Evolutionary conservation across 1,140 invertebrate genomes (phyloP).

Genomic region (Medauroidea extradentata): DNA sequence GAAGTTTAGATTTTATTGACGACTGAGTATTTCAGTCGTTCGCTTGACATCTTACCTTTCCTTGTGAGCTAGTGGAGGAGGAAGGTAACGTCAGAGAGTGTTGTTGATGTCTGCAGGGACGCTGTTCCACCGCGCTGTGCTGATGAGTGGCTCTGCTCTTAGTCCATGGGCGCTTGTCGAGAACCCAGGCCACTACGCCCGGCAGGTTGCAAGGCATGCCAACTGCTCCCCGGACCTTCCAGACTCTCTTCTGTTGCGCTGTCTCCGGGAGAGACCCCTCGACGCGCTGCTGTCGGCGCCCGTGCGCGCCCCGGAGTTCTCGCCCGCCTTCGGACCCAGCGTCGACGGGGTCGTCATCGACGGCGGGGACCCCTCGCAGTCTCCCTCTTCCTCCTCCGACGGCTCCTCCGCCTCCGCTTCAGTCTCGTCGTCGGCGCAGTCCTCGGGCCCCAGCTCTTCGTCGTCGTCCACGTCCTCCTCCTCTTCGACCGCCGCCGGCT

Average conservation of each 20-base stretch:
- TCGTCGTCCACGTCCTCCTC: not conserved
- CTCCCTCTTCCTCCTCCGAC: not conserved
- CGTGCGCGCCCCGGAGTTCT: slow-evolving; percentile 63
- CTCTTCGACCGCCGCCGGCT: slow-evolving; percentile 40
- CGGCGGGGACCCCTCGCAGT: slow-evolving; percentile 49
- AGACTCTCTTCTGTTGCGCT: slow-evolving; percentile 71
- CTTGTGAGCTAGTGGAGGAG: too few species aligned
- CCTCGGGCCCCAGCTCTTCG: not conserved
- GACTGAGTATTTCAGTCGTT: too few species aligned
- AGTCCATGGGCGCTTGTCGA: slow-evolving; percentile 89
- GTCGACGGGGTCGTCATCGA: slow-evolving; percentile 89
- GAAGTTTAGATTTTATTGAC: too few species aligned
- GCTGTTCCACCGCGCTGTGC: slow-evolving; percentile 87
- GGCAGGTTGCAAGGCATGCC: slow-evolving; percentile 76
- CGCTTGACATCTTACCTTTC: too few species aligned
- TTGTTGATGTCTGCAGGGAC: too few species aligned
- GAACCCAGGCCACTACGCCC: slow-evolving; percentile 81
- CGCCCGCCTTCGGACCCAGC: slow-evolving; percentile 83
- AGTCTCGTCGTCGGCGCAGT: not conserved
- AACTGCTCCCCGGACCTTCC: slow-evolving; percentile 77
- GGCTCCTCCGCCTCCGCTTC: not conserved
- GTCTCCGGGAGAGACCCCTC: slow-evolving; percentile 74
- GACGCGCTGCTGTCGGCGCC: slow-evolving; percentile 46
- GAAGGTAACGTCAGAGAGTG: too few species aligned
- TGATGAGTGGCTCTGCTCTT: slow-evolving; percentile 93